Conservation (phyloP, 1,140 invertebrate genomes). For the Chrysomallon squamiferum region DNA sequence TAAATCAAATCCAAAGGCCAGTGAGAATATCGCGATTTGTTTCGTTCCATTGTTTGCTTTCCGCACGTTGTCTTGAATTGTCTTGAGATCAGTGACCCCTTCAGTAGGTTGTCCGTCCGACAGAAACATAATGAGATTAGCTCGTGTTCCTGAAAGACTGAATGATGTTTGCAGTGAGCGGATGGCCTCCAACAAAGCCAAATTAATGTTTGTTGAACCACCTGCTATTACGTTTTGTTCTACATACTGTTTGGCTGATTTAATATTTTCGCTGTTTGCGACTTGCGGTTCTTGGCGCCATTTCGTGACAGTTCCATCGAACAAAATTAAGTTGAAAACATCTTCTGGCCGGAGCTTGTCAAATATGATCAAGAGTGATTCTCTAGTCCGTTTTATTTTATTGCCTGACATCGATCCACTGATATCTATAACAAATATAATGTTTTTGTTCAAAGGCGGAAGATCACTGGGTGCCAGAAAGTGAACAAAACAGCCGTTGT, state of each 20-base stretch:
- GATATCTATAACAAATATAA: slow-evolving; percentile 76
- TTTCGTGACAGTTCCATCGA: slow-evolving; percentile 63
- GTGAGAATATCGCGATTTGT: slow-evolving; percentile 40
- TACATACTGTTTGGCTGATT: slow-evolving; percentile 20
- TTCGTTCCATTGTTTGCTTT: slow-evolving; percentile 22
- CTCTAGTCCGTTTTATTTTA: slow-evolving; percentile 71
- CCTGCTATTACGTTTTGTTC: slow-evolving; percentile 10
- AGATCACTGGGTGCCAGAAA: slow-evolving; percentile 69
- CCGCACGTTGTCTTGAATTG: slow-evolving; percentile 65
- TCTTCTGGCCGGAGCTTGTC: slow-evolving; percentile 69
- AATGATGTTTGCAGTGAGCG: slow-evolving; percentile 46
- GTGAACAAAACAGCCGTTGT: slow-evolving; percentile 77
- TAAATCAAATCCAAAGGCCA: slow-evolving; percentile 75
- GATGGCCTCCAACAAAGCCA: slow-evolving; percentile 69
- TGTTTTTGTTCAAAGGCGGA: slow-evolving; percentile 71
- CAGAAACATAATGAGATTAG: slow-evolving; percentile 75
- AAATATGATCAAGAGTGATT: slow-evolving; percentile 73
- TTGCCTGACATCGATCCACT: slow-evolving; percentile 75
- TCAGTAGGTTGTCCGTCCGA: slow-evolving; percentile 77
- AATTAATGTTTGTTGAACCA: slow-evolving; percentile 69
- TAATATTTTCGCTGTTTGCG: slow-evolving; percentile 9
- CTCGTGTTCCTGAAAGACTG: neutral
- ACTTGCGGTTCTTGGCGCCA: slow-evolving; percentile 17
- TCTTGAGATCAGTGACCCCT: slow-evolving; percentile 67
- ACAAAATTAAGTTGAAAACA: slow-evolving; percentile 73